Percentiles rank a stretch among this genome's conserved stretches.
phyloP scores from a whole-genome alignment of 1,140 invertebrate genomes.

The Patella vulgata region DNA sequence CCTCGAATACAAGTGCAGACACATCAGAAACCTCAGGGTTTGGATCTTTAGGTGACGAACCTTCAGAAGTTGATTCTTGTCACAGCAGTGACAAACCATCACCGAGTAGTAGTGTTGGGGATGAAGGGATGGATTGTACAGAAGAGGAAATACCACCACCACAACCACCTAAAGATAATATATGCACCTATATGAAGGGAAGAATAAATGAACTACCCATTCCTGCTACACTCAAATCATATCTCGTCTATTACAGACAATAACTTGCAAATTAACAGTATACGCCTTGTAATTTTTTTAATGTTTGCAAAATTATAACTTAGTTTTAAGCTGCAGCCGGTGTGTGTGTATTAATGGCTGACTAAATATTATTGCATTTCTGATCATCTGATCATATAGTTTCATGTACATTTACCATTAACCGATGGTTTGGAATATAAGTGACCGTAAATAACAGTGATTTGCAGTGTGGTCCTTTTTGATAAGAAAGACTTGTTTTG shows the following conservation, averaged over 20 bases:
- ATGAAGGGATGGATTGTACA: slow-evolving; percentile 13
- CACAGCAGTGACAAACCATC: slow-evolving; percentile 36
- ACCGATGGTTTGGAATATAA: no score
- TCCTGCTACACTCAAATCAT: slow-evolving; percentile 70
- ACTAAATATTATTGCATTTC: slow-evolving; percentile 1
- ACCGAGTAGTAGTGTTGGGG: slow-evolving; percentile 31
- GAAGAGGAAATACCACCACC: neutral
- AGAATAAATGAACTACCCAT: slow-evolving; percentile 71
- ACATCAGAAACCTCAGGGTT: slow-evolving; percentile 60
- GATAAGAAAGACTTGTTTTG: no score
- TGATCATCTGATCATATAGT: no score
- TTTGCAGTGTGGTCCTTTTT: no score
- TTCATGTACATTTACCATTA: no score
- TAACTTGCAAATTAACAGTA: slow-evolving; percentile 58
- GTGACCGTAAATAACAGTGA: no score
- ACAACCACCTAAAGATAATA: slow-evolving; percentile 32
- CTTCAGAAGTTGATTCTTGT: slow-evolving; percentile 26
- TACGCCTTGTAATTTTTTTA: neutral
- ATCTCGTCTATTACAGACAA: slow-evolving; percentile 69
- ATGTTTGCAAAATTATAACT: slow-evolving; percentile 3
- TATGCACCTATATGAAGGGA: slow-evolving; percentile 67
- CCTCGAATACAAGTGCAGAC: slow-evolving; percentile 53
- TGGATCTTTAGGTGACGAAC: slow-evolving; percentile 48
- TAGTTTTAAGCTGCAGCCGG: neutral
- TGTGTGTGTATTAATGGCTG: neutral